Evolutionary conservation across 2,888 invertebrate species (phyloP), one percentile per base, ranked within the genome.

Genomic region (Noctua fimbriata): DNA sequence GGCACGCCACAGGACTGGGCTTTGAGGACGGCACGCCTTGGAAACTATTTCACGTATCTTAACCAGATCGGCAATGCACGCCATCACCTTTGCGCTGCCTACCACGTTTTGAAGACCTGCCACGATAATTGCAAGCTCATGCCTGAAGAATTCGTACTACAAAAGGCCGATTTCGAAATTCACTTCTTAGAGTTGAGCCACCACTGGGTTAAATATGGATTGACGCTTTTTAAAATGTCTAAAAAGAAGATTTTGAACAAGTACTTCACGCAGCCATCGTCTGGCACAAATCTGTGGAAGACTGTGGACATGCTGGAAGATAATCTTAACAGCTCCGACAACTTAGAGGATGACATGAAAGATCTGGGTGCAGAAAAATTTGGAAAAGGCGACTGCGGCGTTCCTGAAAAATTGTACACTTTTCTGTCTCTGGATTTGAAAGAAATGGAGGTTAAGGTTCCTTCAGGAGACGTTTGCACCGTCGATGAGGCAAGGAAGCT

Each of bases 1-100:
- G 97, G 97, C 49, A 97, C 97, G 63, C 97, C 97, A 0, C 95
- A 97, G 70, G 96, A 96, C 87, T 97, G 97, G 97, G 97, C 97
- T 0, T 90, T 97, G 75, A 94, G 97, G 79, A 95, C 97, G 32
- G 97, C 97, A 0, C 94, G 97, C 58, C 94, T 97, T 2, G 97
- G 97, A 28, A 96, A 96, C 87, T 96, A 97, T 86, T 97, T 97
- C 86, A 96, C 95, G 0, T 95, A 95, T 80, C 90, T 96, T 3
- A 95, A 95, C 80, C 93, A 95, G 81, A 92, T 94, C 28, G 93
- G 92, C 28, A 96, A 97, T 85, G 97, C 98, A 6, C 94, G 98
- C 63, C 98, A 98, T 92, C 98, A 98, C 92, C 94, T 98, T 80
- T 97, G 97, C 87, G 97, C 97, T 63, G 97, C 98, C 1, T 97